Conservation (phyloP, 2,888 invertebrate species). For the Callyntrura sp. region DNA sequence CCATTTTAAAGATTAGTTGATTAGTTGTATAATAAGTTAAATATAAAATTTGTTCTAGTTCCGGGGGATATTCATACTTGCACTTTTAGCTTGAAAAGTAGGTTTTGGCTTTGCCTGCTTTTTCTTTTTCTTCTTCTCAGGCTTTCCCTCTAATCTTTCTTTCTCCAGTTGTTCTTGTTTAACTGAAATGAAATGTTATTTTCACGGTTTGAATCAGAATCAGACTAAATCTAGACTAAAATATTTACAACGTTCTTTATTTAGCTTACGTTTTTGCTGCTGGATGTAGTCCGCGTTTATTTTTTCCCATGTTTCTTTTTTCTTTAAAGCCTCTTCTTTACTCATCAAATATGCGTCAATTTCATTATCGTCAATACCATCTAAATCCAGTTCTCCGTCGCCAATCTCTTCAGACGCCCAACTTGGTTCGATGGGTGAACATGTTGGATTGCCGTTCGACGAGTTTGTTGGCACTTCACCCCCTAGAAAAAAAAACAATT, state of each 20-base stretch:
- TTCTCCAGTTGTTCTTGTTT: constrained; percentile 93
- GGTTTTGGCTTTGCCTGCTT: constrained; percentile 85
- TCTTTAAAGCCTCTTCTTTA: constrained; percentile 92
- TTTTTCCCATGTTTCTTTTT: constrained; percentile 94
- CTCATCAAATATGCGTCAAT: constrained; percentile 94
- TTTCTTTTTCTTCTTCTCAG: constrained; percentile 91
- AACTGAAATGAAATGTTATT: too few relatives aligned
- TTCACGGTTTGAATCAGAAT: too few relatives aligned
- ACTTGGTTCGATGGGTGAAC: neutral
- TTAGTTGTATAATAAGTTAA: too few relatives aligned
- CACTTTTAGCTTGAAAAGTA: constrained; percentile 85
- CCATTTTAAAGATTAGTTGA: too few relatives aligned
- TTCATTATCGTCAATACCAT: constrained; percentile 95
- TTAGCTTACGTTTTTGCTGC: constrained; percentile 90
- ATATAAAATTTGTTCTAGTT: too few relatives aligned
- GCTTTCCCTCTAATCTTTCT: constrained; percentile 95
- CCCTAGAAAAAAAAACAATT: too few relatives aligned
- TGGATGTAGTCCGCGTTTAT: constrained; percentile 94
- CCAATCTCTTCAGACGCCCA: constrained; percentile 73
- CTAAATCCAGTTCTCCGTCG: constrained; percentile 89
- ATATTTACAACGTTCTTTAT: neutral
- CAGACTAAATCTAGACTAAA: constrained; percentile 83
- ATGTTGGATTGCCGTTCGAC: too few relatives aligned
- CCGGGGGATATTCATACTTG: too few relatives aligned
- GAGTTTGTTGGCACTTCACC: neutral